Evolutionary conservation across 2,797 vertebrate genomes (phyloP).

Genomic region (Mastacembelus armatus): DNA sequence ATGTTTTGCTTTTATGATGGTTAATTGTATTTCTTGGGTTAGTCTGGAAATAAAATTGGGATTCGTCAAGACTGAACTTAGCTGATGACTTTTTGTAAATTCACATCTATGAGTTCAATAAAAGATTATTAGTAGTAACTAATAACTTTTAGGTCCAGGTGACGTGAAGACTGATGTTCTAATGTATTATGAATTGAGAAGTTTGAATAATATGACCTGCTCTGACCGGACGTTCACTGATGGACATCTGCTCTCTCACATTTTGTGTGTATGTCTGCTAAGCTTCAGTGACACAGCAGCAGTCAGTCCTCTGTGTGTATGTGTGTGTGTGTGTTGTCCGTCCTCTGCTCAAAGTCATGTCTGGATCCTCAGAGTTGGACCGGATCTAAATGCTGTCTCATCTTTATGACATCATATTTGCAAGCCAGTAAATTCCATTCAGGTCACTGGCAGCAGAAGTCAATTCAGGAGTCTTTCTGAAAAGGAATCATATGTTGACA

Average conservation of each 20-base stretch:
- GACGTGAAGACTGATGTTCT: constrained; percentile 5
- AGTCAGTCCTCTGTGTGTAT: constrained; percentile 52
- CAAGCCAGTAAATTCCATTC: constrained; percentile 63
- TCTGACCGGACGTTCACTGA: constrained; percentile 30
- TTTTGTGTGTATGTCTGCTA: constrained; percentile 44
- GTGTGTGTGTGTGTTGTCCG: constrained; percentile 44
- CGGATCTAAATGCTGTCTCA: constrained; percentile 61
- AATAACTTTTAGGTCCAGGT: constrained; percentile 2
- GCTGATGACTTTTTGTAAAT: constrained; percentile 1
- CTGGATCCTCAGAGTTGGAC: constrained; percentile 73
- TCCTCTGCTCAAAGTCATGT: constrained; percentile 81
- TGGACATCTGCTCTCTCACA: constrained; percentile 39
- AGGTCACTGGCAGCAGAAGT: constrained; percentile 50
- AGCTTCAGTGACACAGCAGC: constrained; percentile 80
- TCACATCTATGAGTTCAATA: neutral
- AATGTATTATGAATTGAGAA: neutral
- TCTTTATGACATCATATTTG: constrained; percentile 67
- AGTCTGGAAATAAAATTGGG: neutral
- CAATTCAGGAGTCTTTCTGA: constrained; percentile 64
- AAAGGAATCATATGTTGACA: constrained; percentile 50
- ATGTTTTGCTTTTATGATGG: constrained; percentile 20
- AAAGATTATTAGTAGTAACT: too few relatives aligned
- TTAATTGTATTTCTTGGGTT: constrained; percentile 12
- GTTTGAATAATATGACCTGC: constrained; percentile 28
- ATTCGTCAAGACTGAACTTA: neutral